phyloP scores from a whole-genome alignment of 1,140 invertebrate genomes.

The Caerostris darwini region DNA sequence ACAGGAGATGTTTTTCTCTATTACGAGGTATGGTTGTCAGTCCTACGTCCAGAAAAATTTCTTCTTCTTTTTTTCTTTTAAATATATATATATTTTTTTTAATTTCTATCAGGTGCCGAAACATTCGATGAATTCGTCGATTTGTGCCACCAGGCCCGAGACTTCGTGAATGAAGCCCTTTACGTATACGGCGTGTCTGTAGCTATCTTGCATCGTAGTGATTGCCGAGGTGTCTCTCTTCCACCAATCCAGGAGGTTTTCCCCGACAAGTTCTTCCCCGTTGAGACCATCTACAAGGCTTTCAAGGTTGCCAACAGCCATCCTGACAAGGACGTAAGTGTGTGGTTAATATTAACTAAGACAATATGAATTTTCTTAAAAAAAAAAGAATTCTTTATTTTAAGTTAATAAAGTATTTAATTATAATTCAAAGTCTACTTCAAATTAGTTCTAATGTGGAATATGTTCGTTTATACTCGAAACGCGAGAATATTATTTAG shows the following conservation, averaged over 20 bases:
- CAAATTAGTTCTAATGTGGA: too few species aligned
- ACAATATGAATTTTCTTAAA: too few species aligned
- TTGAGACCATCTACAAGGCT: slow-evolving; percentile 67
- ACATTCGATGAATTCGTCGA: slow-evolving; percentile 77
- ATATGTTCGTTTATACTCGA: too few species aligned
- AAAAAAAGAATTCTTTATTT: too few species aligned
- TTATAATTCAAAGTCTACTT: too few species aligned
- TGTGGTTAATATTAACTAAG: background rate
- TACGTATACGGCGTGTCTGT: slow-evolving; percentile 74
- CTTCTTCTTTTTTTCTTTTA: too few species aligned
- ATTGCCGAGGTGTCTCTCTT: slow-evolving; percentile 83
- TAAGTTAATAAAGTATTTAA: too few species aligned
- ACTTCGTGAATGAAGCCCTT: slow-evolving; percentile 75
- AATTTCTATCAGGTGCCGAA: slow-evolving; percentile 50
- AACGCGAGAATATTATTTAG: too few species aligned
- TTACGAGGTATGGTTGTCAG: too few species aligned
- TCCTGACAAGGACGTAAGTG: slow-evolving; percentile 68
- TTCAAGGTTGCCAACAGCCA: slow-evolving; percentile 47
- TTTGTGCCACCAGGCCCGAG: slow-evolving; percentile 72
- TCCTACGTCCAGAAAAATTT: too few species aligned
- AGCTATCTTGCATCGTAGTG: slow-evolving; percentile 81
- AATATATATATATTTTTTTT: too few species aligned
- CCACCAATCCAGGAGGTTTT: slow-evolving; percentile 87
- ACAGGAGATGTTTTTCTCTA: too few species aligned
- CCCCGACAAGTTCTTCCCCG: slow-evolving; percentile 82